phyloP scores from a whole-genome alignment of 2,113 vertebrate species.

The Odobenus rosmarus region DNA sequence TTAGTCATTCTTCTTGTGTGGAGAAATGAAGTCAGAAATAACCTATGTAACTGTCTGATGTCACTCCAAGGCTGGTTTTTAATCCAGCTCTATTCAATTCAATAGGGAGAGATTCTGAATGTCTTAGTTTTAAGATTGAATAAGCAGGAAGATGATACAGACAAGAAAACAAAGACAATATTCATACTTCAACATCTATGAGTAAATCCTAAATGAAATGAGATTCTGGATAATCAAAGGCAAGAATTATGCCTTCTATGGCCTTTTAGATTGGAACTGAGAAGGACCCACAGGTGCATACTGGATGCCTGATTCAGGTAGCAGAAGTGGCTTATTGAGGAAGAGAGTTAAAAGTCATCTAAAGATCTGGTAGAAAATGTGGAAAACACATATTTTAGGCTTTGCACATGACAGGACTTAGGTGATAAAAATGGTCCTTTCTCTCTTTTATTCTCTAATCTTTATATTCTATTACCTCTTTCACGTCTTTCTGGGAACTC shows the following conservation, averaged over 20 bases:
- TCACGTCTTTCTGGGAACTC: neutral
- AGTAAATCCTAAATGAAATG: slow-evolving; percentile 13
- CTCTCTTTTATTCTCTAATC: neutral
- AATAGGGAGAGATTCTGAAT: slow-evolving; percentile 2
- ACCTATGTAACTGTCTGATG: neutral
- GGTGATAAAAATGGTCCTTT: neutral
- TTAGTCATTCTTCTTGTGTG: neutral
- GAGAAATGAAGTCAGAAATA: neutral
- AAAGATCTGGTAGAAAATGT: neutral
- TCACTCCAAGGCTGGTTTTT: neutral
- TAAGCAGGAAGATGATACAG: neutral
- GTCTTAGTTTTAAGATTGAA: neutral
- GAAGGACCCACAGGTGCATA: neutral
- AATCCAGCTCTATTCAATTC: neutral
- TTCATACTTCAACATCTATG: slow-evolving; percentile 8
- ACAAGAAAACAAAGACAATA: neutral
- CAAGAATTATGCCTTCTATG: neutral
- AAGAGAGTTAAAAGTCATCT: slow-evolving; percentile 1
- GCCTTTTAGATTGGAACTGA: neutral
- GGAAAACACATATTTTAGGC: neutral
- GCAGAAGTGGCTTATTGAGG: neutral
- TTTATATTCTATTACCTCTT: neutral
- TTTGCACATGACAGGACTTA: neutral
- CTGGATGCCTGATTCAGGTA: slow-evolving; percentile 11
- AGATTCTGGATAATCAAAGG: neutral